Conservation (phyloP, 2,113 vertebrate species). For the Embiotoca jacksoni region DNA sequence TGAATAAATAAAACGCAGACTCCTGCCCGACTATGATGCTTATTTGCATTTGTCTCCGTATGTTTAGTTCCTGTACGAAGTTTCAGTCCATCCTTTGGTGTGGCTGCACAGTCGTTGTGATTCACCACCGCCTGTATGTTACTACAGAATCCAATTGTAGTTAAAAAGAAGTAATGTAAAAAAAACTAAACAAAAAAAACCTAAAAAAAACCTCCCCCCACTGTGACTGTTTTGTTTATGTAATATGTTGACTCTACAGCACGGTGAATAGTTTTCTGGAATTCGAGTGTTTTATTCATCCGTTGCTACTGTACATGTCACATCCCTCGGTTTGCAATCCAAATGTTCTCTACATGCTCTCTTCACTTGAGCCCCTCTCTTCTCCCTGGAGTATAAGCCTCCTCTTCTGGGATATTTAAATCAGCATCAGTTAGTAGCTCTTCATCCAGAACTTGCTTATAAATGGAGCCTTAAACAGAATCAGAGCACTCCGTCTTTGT, state of each 20-base stretch:
- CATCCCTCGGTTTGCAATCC: constrained; percentile 36
- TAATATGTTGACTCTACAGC: constrained; percentile 28
- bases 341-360: constrained; percentile 52
- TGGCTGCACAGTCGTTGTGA: neutral
- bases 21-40: neutral
- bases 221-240: constrained; percentile 13
- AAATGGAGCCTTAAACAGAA: constrained; percentile 39
- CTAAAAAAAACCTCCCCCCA: neutral
- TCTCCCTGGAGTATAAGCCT: constrained; percentile 47
- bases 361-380: constrained; percentile 1
- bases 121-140: neutral
- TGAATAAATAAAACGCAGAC: neutral
- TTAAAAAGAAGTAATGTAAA: constrained; percentile 3
- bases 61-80: neutral
- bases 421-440: constrained; percentile 45
- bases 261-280: constrained; percentile 16
- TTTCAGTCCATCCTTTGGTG: constrained; percentile 13
- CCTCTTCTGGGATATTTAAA: constrained; percentile 58
- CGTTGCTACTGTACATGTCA: constrained; percentile 6
- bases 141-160: neutral
- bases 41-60: neutral
- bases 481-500: constrained; percentile 46
- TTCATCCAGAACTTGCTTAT: constrained; percentile 53
- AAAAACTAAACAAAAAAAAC: neutral
- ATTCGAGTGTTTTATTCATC: constrained; percentile 28